Evolutionary conservation across 2,888 invertebrate species (phyloP), one percentile per base, ranked within the genome.

Genomic region (Dolomedes plantarius): DNA sequence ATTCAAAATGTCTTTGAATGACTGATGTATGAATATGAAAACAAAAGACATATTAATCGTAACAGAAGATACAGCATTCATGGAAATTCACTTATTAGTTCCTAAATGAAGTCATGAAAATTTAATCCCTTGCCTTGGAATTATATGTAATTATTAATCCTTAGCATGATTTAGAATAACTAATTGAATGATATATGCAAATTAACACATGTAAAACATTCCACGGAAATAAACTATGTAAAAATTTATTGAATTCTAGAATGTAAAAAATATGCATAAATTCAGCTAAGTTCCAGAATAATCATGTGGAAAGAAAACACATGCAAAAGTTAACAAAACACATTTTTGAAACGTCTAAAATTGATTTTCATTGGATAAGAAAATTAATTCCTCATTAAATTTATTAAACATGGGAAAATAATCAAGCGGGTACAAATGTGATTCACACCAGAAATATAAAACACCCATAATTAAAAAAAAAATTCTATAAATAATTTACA

Each of bases 201-300:
- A n/a, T n/a, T n/a, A n/a, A 36, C 16, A 46, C 23, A 3, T 56
- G 56, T 11, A 56, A 56, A 56, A 56, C 56, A 56, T 23, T 23
- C 23, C 29, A 65, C 31, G 29, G 16, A 29, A 6, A 19, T 31
- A 65, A 65, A 65, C 65, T 65, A 65, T 65, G 65, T 62, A 65
- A 65, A 65, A 65, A 65, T 65, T 65, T 65, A 65, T 65, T 65
- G 65, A 65, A 29, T 65, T 65, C 65, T 28, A 65, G 16, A 65
- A 65, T 23, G 23, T 65, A 29, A 65, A 65, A 65, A 65, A 65
- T 29, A 65, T 31, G 28, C 31, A 65, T 65, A 65, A 65, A 31
- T 65, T 27, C 28, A 62, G 23, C 31, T 13, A 65, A 31, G 6
- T 65, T 29, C 31, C 31, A 65, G 31, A 65, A 31, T 7, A 65